phyloP scores from a whole-genome alignment of 2,888 invertebrate species.

The Cremastinae sp. region DNA sequence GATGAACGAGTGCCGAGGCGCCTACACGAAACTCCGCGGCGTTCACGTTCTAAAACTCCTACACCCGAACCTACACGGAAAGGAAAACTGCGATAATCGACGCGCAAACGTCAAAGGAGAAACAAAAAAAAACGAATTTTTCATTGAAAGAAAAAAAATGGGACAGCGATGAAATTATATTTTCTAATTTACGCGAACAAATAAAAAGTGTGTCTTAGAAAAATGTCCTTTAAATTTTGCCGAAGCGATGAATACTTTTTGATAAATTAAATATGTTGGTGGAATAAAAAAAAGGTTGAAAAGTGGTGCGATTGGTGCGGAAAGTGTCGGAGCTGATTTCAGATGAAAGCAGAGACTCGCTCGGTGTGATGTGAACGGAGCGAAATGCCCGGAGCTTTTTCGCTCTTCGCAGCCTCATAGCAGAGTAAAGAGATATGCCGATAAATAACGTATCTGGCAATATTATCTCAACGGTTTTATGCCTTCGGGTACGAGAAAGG shows the following conservation, averaged over 20 bases:
- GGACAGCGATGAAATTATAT: conserved; percentile 5
- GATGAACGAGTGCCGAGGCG: conserved; percentile 32
- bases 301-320: too few species aligned
- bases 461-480: conserved; percentile 75
- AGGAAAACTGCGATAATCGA: conserved; percentile 35
- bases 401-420: conserved; percentile 53
- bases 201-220: too few species aligned
- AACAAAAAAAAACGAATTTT: neutral
- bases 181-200: too few species aligned
- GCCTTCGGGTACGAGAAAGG: conserved; percentile 59
- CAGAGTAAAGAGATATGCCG: conserved; percentile 68
- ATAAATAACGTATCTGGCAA: conserved; percentile 77
- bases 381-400: conserved; percentile 52
- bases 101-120: conserved; percentile 22
- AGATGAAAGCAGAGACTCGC: conserved; percentile 20
- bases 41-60: conserved; percentile 66
- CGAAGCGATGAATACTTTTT: too few species aligned
- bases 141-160: conserved; percentile 1
- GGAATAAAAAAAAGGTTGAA: too few species aligned
- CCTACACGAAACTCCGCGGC: conserved; percentile 60
- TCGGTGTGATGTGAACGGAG: conserved; percentile 45
- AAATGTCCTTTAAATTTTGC: too few species aligned
- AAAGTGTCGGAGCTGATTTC: conserved; percentile 3
- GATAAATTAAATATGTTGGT: too few species aligned
- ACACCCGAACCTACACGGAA: conserved; percentile 66